A percentile compares a stretch with the other conserved stretches of the same genome.
Conservation (phyloP, 1,140 invertebrate genomes). For the Saccostrea cuccullata region DNA sequence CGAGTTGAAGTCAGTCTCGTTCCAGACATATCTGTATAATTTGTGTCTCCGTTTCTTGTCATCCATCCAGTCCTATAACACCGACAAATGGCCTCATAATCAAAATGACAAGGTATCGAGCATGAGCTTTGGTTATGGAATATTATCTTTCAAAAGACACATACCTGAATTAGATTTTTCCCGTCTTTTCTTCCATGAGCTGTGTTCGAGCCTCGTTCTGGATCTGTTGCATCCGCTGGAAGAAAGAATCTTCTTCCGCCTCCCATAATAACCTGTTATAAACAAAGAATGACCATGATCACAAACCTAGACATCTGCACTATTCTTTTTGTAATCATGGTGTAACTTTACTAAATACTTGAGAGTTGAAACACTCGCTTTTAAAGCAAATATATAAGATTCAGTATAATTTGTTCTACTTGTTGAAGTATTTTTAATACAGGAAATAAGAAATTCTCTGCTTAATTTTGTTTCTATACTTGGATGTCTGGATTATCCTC, state of each 20-base stretch:
- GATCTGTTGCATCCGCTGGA: conserved; percentile 69
- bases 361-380: too few relatives aligned
- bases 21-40: conserved; percentile 79
- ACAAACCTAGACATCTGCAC: not conserved
- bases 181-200: conserved; percentile 57
- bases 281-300: not conserved
- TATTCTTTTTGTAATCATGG: too few relatives aligned
- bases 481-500: conserved; percentile 69
- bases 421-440: too few relatives aligned
- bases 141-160: not conserved
- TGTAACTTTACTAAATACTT: too few relatives aligned
- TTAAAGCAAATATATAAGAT: too few relatives aligned
- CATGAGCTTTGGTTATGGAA: too few relatives aligned
- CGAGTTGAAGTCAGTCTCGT: conserved; percentile 70
- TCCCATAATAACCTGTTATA: conserved; percentile 73
- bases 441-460: not conserved
- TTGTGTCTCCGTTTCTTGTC: conserved; percentile 64
- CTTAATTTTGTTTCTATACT: conserved; percentile 47
- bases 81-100: too few relatives aligned
- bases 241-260: conserved; percentile 70
- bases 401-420: too few relatives aligned
- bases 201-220: conserved; percentile 52
- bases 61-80: conserved; percentile 69
- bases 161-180: conserved; percentile 61
- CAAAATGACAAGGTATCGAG: too few relatives aligned